Evolutionary conservation across 2,113 vertebrate genomes (phyloP).

Genomic region (Spilogale gracilis): DNA sequence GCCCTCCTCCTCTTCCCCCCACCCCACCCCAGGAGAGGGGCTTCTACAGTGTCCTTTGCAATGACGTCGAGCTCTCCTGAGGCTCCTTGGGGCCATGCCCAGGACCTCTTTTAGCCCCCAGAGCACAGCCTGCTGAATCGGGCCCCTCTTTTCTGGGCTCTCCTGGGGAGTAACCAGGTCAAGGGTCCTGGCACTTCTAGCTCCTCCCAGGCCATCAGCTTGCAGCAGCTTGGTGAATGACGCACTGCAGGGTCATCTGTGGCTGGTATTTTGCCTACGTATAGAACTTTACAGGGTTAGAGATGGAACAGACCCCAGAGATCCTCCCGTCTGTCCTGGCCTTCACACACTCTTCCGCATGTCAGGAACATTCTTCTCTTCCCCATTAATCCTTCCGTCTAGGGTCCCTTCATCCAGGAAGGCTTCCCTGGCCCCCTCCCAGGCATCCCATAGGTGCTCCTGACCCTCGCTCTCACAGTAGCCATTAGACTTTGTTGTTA

Average conservation of each 20-base stretch:
- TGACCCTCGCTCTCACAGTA: neutral
- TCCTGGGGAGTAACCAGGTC: neutral
- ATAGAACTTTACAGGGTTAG: neutral
- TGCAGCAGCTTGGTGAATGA: too few relatives aligned
- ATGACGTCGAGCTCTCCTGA: neutral
- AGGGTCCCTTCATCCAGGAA: neutral
- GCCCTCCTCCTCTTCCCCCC: too few relatives aligned
- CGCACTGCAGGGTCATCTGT: rapidly evolving
- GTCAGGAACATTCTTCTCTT: neutral
- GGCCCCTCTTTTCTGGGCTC: neutral
- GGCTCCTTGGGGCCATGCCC: neutral
- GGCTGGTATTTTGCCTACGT: neutral
- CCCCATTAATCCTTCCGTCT: neutral
- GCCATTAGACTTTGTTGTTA: neutral
- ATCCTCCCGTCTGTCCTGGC: neutral
- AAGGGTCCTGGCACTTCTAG: neutral
- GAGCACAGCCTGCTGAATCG: rapidly evolving
- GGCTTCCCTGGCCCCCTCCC: neutral
- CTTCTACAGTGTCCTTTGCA: rapidly evolving
- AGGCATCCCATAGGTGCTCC: neutral
- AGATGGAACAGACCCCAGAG: neutral
- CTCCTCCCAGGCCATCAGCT: neutral
- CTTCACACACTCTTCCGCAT: neutral
- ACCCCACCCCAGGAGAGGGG: too few relatives aligned
- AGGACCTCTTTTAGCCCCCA: neutral